Evolutionary conservation across 2,797 vertebrate genomes (phyloP).

Genomic region (Eospalax fontanierii): DNA sequence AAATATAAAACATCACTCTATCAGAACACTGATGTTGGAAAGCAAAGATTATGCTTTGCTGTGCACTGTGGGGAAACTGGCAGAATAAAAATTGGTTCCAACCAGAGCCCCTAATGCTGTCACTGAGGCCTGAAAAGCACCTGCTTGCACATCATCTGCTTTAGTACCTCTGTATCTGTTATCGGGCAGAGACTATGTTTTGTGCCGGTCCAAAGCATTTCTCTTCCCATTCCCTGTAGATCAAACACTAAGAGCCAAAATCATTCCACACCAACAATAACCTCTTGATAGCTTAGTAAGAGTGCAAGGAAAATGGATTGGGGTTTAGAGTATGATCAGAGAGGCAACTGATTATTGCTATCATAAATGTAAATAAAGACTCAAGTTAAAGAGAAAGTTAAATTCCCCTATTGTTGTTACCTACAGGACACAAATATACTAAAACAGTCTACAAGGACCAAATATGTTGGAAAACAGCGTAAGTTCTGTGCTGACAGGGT

Average conservation of each 20-base stretch:
- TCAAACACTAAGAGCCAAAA: conserved; percentile 51
- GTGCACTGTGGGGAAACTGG: conserved; percentile 51
- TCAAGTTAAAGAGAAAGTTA: neutral
- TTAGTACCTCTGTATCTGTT: conserved; percentile 50
- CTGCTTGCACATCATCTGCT: conserved; percentile 77
- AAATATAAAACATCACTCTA: conserved; percentile 2
- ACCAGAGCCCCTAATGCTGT: conserved; percentile 47
- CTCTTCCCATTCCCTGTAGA: conserved; percentile 52
- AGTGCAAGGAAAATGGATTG: neutral
- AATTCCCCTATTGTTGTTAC: neutral
- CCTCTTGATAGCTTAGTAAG: conserved; percentile 43
- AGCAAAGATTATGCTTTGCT: neutral
- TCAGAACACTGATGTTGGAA: conserved; percentile 28
- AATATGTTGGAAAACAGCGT: conserved; percentile 50
- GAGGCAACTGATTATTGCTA: conserved; percentile 9
- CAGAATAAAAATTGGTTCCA: conserved; percentile 66
- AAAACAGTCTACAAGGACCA: conserved; percentile 13
- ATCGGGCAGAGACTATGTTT: conserved; percentile 30
- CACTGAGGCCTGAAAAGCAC: conserved; percentile 77
- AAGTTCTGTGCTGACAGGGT: conserved; percentile 57
- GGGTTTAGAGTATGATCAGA: neutral
- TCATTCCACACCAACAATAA: conserved; percentile 25
- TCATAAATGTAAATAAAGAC: conserved; percentile 5
- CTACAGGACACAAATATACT: conserved; percentile 49
- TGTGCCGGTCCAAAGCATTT: conserved; percentile 61